Evolutionary conservation across 1,140 invertebrate species (phyloP).

Genomic region (Leptoteleia sp.): DNA sequence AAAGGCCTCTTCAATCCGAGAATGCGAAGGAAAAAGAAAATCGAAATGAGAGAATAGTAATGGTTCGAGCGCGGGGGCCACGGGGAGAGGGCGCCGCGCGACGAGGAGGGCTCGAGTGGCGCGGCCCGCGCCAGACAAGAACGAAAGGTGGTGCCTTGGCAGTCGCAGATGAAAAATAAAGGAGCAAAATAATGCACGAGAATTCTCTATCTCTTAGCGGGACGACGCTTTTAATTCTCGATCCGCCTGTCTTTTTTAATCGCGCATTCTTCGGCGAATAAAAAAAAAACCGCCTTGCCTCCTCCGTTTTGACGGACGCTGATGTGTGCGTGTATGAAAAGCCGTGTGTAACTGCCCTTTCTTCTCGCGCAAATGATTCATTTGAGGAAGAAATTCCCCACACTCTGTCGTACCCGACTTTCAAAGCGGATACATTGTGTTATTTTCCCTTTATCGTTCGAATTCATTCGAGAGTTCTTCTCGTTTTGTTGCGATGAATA

Average conservation of each 20-base stretch:
- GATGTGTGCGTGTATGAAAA: slow-evolving; percentile 27
- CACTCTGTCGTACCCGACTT: slow-evolving; percentile 10
- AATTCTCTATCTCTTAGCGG: slow-evolving; percentile 76
- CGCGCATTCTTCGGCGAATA: slow-evolving; percentile 65
- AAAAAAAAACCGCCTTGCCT: slow-evolving; percentile 54
- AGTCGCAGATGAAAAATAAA: slow-evolving; percentile 54
- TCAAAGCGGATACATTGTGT: slow-evolving; percentile 29
- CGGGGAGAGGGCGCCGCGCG: slow-evolving; percentile 1
- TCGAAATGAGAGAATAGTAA: slow-evolving; percentile 70
- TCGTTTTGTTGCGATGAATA: slow-evolving; percentile 13
- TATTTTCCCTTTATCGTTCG: slow-evolving; percentile 14
- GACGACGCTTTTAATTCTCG: slow-evolving; percentile 76
- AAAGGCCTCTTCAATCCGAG: slow-evolving; percentile 74
- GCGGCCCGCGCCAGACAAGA: slow-evolving; percentile 12
- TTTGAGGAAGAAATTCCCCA: slow-evolving; percentile 38
- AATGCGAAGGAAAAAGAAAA: slow-evolving; percentile 70
- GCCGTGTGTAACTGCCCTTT: slow-evolving; percentile 50
- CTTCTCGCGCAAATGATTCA: too few species aligned
- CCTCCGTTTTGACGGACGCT: slow-evolving; percentile 24
- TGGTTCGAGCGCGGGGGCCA: slow-evolving; percentile 32
- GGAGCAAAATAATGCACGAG: slow-evolving; percentile 64
- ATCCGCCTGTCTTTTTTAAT: slow-evolving; percentile 72
- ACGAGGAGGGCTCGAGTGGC: background rate
- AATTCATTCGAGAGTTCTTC: slow-evolving; percentile 5
- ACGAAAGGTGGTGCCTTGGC: slow-evolving; percentile 31